These are phyloP conservation scores for Teleogryllus oceanicus DNA, from an alignment of 2,888 invertebrate species.

Conservation along the genomic window DNA sequence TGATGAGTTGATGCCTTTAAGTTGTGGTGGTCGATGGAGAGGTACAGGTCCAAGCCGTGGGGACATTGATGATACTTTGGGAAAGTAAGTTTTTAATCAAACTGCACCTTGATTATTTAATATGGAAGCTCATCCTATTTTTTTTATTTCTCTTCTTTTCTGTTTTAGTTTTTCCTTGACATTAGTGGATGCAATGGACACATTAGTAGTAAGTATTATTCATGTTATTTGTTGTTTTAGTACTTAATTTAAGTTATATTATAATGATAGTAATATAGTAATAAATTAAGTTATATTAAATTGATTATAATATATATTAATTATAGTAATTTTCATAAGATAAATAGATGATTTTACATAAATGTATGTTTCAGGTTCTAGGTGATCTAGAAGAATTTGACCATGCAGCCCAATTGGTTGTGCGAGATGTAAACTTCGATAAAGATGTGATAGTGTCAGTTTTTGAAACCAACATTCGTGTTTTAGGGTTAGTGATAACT, in stretches of 20 bases:
- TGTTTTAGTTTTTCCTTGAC: conserved; percentile 89
- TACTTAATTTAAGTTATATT: neutral
- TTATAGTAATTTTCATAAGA: neutral
- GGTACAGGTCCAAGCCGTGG: conserved; percentile 88
- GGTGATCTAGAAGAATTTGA: conserved; percentile 95
- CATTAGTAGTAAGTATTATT: conserved; percentile 63
- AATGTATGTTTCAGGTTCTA: conserved; percentile 55
- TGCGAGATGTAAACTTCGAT: conserved; percentile 86
- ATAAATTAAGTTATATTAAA: neutral
- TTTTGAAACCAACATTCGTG: conserved; percentile 96
- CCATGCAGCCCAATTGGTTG: conserved; percentile 78
- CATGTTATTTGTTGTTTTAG: conserved; percentile 12
- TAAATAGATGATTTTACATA: neutral
- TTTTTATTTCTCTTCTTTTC: conserved; percentile 34
- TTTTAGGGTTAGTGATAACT: conserved; percentile 74
- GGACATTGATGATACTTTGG: conserved; percentile 93
- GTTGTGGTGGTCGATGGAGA: conserved; percentile 87
- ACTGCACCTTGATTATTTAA: no score
- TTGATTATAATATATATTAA: neutral
- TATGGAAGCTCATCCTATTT: no score
- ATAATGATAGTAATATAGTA: no score
- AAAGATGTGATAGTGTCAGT: conserved; percentile 93
- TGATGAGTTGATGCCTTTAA: conserved; percentile 96
- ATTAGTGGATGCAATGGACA: conserved; percentile 90
- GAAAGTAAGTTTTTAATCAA: conserved; percentile 72